phyloP scores from a whole-genome alignment of 2,113 vertebrate genomes.

The Cottus gobio region DNA sequence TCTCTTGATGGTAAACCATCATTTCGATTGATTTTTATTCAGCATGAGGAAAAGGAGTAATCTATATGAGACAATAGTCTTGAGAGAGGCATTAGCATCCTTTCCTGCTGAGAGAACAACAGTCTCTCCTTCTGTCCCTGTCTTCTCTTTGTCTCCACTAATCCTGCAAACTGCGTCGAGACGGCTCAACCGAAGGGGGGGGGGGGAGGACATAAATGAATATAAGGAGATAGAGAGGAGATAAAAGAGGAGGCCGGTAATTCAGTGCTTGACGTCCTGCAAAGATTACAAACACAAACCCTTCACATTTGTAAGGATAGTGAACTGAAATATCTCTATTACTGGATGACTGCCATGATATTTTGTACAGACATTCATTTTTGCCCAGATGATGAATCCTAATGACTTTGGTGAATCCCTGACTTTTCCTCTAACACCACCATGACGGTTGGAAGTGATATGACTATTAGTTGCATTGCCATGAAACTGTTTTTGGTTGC shows the following conservation, averaged over 20 bases:
- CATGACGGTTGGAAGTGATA: background rate
- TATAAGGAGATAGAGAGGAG: slow-evolving; percentile 22
- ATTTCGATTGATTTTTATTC: slow-evolving; percentile 34
- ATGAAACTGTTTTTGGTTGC: background rate
- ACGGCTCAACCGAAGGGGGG: slow-evolving; percentile 18
- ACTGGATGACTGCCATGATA: background rate
- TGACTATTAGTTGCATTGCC: background rate
- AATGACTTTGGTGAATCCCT: background rate
- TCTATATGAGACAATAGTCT: slow-evolving; percentile 50
- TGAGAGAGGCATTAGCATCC: slow-evolving; percentile 49
- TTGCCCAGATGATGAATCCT: background rate
- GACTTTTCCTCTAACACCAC: background rate
- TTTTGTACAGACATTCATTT: background rate
- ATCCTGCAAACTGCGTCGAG: slow-evolving; percentile 56
- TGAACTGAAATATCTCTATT: background rate
- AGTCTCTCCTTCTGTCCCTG: slow-evolving; percentile 36
- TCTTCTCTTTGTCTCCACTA: slow-evolving; percentile 71
- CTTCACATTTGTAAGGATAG: background rate
- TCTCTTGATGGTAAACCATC: slow-evolving; percentile 37
- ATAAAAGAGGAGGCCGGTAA: background rate
- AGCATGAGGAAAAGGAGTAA: slow-evolving; percentile 41
- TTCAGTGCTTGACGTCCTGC: slow-evolving; percentile 20
- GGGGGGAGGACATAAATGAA: slow-evolving; percentile 17
- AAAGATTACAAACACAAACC: background rate
- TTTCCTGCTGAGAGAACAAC: slow-evolving; percentile 54